Evolutionary conservation across 2,113 vertebrate species (phyloP), one percentile per base, ranked within the genome.

Genomic region (Acrocephalus arundinaceus): DNA sequence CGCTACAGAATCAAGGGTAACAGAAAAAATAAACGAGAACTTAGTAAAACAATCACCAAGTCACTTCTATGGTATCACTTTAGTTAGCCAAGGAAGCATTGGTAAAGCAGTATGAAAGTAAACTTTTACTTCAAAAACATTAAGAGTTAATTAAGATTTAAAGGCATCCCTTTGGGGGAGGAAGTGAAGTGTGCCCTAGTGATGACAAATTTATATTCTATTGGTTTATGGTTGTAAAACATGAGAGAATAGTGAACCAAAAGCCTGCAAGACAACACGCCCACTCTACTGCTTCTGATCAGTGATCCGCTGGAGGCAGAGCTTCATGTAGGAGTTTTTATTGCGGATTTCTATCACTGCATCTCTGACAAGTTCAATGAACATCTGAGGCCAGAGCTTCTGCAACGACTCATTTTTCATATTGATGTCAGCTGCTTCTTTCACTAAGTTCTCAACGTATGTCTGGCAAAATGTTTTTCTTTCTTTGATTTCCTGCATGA

Each of bases 361-460:
- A 57, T 99, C 99, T 93, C 98, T 97, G 79, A 99, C 99, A 76
- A 99, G 98, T 96, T 99, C 99, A 31, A 98, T 98, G 96, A 99
- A 99, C 98, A 99, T 97, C 67, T 99, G 98, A 30, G 99, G 99
- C 99, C 99, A 99, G n/a, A 99, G 98, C 93, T 99, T 99, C 97
- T 99, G 99, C 85, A 99, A 96, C 2, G 97, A 98, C 68, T 99
- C 99, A 1, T 98, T 98, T 91, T 99, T 99, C 96, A 98, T 96
- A 71, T 98, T 99, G 96, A 99, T 99, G 95, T 98, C 98, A 41
- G 98, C 98, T 9, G 99, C 99, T 94, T 98, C 97, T 91, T 98
- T 98, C 93, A 98, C 98, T 66, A 99, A 97, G 91, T 97, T 98
- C 84, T 98, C 98, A 28, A 99, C 85, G 23, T 99, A 99, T 39